Conservation (phyloP, 2,113 vertebrate species). For the Aspiorhynchus laticeps region DNA sequence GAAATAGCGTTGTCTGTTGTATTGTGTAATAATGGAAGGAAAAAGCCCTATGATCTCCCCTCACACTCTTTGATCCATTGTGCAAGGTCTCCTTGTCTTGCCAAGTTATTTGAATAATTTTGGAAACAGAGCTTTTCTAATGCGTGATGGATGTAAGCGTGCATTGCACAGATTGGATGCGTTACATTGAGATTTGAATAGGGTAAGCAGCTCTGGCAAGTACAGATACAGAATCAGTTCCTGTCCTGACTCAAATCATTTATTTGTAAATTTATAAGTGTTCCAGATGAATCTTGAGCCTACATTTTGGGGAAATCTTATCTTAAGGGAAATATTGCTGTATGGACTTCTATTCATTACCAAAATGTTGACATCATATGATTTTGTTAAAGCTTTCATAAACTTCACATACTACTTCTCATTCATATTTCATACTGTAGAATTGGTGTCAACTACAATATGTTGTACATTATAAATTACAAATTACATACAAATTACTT, state of each 20-base stretch:
- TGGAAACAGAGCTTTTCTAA: slow-evolving; percentile 18
- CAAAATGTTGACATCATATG: not conserved
- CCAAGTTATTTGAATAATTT: slow-evolving; percentile 21
- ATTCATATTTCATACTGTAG: not conserved
- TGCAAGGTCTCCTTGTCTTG: not conserved
- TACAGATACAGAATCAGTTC: not conserved
- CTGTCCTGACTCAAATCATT: not conserved
- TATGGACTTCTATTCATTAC: not conserved
- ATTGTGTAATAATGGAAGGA: not conserved
- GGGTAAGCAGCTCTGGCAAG: not conserved
- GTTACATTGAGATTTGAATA: not conserved
- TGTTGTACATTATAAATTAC: not conserved
- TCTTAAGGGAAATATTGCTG: not conserved
- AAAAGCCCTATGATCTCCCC: not conserved
- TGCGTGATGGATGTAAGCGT: slow-evolving; percentile 3
- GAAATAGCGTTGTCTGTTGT: not conserved
- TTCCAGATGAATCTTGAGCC: slow-evolving; percentile 5
- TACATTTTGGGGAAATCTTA: not conserved
- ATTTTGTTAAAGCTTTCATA: not conserved
- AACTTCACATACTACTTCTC: not conserved
- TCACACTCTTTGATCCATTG: not conserved
- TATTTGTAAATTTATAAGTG: not conserved
- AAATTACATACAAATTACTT: not conserved
- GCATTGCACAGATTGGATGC: slow-evolving; percentile 1
- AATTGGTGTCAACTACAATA: not conserved